Evolutionary conservation across 2,113 vertebrate species (phyloP).

Genomic region (Leptocoma aspasia): DNA sequence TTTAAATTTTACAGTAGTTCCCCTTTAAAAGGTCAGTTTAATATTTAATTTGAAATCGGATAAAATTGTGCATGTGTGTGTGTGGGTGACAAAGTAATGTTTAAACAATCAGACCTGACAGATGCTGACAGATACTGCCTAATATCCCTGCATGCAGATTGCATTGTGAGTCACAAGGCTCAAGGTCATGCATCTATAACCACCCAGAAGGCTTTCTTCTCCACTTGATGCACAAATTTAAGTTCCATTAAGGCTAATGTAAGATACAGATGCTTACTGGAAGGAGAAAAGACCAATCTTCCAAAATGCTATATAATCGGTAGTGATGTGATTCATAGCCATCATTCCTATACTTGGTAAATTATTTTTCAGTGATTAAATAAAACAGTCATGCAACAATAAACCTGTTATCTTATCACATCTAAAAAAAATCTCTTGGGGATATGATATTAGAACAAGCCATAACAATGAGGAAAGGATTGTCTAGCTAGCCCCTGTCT

Average conservation of each 20-base stretch:
- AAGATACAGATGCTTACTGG: constrained; percentile 12
- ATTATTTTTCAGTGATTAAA: constrained; percentile 38
- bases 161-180: neutral
- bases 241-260: constrained; percentile 40
- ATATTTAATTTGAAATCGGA: constrained; percentile 35
- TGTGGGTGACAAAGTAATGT: neutral
- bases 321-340: neutral
- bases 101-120: constrained; percentile 30
- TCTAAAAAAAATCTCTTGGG: neutral
- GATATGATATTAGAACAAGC: neutral
- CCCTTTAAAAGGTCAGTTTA: constrained; percentile 17
- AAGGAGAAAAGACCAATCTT: neutral
- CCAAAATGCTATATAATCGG: constrained; percentile 8
- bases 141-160: constrained; percentile 21
- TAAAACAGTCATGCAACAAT: constrained; percentile 8
- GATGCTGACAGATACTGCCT: constrained; percentile 26
- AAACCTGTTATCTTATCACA: neutral
- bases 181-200: constrained; percentile 26
- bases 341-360: neutral
- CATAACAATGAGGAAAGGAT: neutral
- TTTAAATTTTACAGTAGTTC: neutral
- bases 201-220: constrained; percentile 36
- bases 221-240: constrained; percentile 21
- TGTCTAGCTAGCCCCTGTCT: neutral
- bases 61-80: neutral